Conservation (phyloP, 2,888 invertebrate genomes). For the Balanococcus diminutus region DNA sequence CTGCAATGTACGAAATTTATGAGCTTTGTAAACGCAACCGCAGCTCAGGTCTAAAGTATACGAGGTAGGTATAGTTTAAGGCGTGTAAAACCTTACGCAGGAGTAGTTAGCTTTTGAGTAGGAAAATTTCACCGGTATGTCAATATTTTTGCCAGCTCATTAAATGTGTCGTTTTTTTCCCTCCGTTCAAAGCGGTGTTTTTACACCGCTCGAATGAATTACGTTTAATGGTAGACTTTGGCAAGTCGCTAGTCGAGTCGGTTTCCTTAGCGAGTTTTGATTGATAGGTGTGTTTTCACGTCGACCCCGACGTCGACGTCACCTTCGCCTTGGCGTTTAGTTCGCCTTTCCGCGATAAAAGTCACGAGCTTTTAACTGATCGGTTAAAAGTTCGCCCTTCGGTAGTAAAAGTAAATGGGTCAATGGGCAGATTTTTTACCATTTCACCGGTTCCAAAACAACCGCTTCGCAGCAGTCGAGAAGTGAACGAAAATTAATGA, state of each 20-base stretch:
- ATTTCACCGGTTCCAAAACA: slow-evolving; percentile 4
- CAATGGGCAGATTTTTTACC: slow-evolving; percentile 11
- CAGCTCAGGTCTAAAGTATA: not conserved
- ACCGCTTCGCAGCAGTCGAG: not conserved
- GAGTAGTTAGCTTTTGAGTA: not conserved
- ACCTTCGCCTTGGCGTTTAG: not conserved
- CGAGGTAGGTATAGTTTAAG: not conserved
- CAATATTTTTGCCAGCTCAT: slow-evolving; percentile 19
- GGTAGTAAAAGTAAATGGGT: not conserved
- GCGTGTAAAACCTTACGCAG: not conserved
- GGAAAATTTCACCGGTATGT: slow-evolving; percentile 2
- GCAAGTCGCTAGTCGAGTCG: not conserved
- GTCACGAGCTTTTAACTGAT: not conserved
- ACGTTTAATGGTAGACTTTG: not conserved
- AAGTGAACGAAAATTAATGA: slow-evolving; percentile 2
- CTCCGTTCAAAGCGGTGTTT: not conserved
- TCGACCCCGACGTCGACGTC: not conserved
- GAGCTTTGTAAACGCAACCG: slow-evolving; percentile 27
- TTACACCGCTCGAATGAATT: not conserved
- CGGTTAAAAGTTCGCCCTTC: not conserved
- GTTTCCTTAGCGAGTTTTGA: not conserved
- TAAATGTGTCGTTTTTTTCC: not conserved
- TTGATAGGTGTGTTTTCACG: slow-evolving; percentile 6
- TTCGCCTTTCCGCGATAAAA: not conserved
- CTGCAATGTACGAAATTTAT: not conserved